Evolutionary conservation across 2,888 invertebrate species (phyloP).

Genomic region (Tetranychus truncatus): DNA sequence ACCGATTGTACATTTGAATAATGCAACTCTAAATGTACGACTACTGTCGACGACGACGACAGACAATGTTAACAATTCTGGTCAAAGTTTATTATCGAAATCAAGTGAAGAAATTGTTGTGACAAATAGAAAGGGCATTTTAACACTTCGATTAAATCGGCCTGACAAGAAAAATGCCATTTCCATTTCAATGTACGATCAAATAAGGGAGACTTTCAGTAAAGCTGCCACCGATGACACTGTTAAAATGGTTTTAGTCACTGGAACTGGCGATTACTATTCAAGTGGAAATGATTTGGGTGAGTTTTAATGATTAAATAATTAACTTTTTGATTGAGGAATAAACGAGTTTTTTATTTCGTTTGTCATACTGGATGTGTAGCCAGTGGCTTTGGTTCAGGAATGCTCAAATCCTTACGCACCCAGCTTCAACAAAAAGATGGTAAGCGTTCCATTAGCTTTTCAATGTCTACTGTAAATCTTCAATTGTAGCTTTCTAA

Average conservation of each 20-base stretch:
- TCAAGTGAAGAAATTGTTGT: not conserved
- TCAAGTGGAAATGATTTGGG: slow-evolving; percentile 63
- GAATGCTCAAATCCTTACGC: too few relatives aligned
- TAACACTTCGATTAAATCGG: slow-evolving; percentile 46
- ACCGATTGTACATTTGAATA: too few relatives aligned
- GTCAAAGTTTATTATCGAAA: not conserved
- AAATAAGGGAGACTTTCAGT: slow-evolving; percentile 39
- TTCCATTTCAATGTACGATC: slow-evolving; percentile 46
- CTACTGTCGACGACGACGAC: too few relatives aligned
- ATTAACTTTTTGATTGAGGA: too few relatives aligned
- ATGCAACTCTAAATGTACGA: too few relatives aligned
- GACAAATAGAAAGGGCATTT: slow-evolving; percentile 8
- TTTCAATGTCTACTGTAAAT: too few relatives aligned
- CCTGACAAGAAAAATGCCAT: slow-evolving; percentile 64
- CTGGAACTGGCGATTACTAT: slow-evolving; percentile 52
- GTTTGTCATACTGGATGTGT: too few relatives aligned
- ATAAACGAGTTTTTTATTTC: too few relatives aligned
- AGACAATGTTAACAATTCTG: too few relatives aligned
- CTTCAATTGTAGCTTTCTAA: not conserved
- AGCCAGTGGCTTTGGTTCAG: too few relatives aligned
- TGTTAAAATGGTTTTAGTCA: slow-evolving; percentile 26
- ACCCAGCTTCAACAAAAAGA: too few relatives aligned
- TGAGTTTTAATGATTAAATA: slow-evolving; percentile 31
- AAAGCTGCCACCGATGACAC: slow-evolving; percentile 48
- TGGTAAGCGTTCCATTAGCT: too few relatives aligned